Conservation (phyloP, 2,797 vertebrate species). For the Sebastolobus alascanus region DNA sequence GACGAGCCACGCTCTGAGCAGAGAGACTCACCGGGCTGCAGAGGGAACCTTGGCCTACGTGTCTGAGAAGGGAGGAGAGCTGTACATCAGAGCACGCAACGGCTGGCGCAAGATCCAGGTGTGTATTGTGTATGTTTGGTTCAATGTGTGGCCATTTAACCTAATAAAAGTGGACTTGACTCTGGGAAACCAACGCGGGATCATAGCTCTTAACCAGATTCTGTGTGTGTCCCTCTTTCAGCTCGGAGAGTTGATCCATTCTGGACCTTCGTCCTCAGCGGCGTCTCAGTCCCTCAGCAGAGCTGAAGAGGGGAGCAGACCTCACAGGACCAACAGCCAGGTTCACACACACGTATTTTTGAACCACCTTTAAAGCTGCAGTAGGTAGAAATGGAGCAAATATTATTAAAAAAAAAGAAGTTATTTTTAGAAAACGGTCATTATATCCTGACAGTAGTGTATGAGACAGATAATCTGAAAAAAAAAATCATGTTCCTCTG, state of each 20-base stretch:
- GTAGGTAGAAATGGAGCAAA: too few relatives aligned
- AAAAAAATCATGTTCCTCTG: too few relatives aligned
- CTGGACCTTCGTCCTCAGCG: conserved; percentile 85
- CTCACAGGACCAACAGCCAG: conserved; percentile 75
- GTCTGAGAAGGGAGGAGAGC: conserved; percentile 87
- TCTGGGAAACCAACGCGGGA: neutral
- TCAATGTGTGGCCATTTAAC: neutral
- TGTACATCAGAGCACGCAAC: conserved; percentile 88
- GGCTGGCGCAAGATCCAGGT: conserved; percentile 95
- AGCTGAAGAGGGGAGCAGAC: conserved; percentile 60
- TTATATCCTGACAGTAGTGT: too few relatives aligned
- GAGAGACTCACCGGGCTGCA: conserved; percentile 82
- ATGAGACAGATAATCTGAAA: too few relatives aligned
- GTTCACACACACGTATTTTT: conserved; percentile 36
- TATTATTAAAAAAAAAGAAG: too few relatives aligned
- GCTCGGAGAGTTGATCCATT: conserved; percentile 92
- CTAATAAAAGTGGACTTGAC: neutral
- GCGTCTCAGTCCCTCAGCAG: conserved; percentile 83
- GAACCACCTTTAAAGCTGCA: too few relatives aligned
- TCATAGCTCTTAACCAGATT: neutral
- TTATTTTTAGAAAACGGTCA: too few relatives aligned
- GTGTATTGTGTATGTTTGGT: neutral
- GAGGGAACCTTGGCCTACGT: conserved; percentile 91
- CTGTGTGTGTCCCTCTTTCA: conserved; percentile 66
- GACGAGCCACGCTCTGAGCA: conserved; percentile 84